Evolutionary conservation across 2,113 vertebrate species (phyloP), one percentile per base, ranked within the genome.

Genomic region (Phrynosoma blainvillii): DNA sequence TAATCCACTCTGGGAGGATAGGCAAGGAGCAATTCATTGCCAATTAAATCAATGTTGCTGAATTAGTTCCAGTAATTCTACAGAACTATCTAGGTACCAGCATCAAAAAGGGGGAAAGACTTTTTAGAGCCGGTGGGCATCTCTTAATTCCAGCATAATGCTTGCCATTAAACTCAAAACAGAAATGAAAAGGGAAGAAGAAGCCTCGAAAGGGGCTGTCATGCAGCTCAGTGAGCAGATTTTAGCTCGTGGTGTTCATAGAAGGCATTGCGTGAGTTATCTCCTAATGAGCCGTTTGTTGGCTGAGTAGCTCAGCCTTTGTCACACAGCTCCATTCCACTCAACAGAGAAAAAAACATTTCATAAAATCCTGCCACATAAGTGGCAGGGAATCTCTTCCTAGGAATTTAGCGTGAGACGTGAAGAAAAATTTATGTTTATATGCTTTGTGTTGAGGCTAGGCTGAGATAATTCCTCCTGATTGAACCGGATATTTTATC

Each of bases 161-260:
- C 76, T 54, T 47, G 11, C 76, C 7, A 54, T 79, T 86, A 54
- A n/a, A 16, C n/a, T 68, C 65, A 68, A 27, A 73, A n/a, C 8
- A 20, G 66, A 30, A 66, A 65, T 40, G 78, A 32, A 79, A 74
- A 90, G 82, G 70, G 30, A 68, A 13, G 2, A 70, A 86, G 62
- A 74, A 86, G 40, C 66, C 52, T 82, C 65, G 59, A 56, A 82
- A 84, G 56, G 52, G 56, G 23, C 2, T 36, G 14, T 76, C 23
- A 32, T 40, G 32, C n/a, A 77, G 65, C n/a, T 84, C 82, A 42
- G 2, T 27, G 30, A 82, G 82, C 87, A 87, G n/a, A 68, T 42
- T 77, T 73, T 70, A 84, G 70, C 18, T 70, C 40, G 13, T n/a
- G 42, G 32, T 79, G 32, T 40, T 89, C n/a, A 56, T 87, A 11